Base-by-base conservation (phyloP, 30 jellyfish, hydroid and myxozoan species). In the Hydractinia echinata region DNA sequence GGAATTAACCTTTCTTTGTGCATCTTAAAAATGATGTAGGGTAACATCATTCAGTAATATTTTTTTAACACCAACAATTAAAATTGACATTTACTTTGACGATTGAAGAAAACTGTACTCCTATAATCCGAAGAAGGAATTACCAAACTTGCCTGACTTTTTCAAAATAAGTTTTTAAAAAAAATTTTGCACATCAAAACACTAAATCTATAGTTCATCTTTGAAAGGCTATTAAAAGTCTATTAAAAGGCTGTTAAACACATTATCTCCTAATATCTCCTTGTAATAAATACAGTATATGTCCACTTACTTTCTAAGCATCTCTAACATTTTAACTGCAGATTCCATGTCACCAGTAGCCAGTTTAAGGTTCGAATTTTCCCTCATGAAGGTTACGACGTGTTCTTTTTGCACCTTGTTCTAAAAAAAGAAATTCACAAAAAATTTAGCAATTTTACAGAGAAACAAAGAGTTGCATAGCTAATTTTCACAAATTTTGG, bases 341-440 rank as follows among this genome's bases (percentile, higher is more conserved):
- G 84, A 76, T 39, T 93, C 83, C 14, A 87, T 85, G 10, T 88
- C 79, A 9, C 99, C 99, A 14, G 74, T 88, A 16, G 90, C 82
- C 85, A 93, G 88, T 84, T 93, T 93, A 51, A 88, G 82, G 76
- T 69, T 82, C 48, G 99, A 95, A 84, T 85, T 93, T 77, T 93
- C 92, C 16, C 99, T 81, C 92, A 93, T 80, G 18, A 93, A 61
- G 53, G 94, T 87, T 81, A 93, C 53, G 19, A 87, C 74, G 5
- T 30, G 50, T 18, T 78, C 88, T 51, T 72, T 66, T 16, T 87
- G 53, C 78, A 82, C 16, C 4, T 8, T 11, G 8, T 66, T 81
- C 88, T 79, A 16, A 18, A 61, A 50, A 74, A 74, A 1, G 48
- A 13, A 10, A 5, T 16, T 5, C 4, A 5, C 76, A 19, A 19